phyloP scores from a whole-genome alignment of 2,797 vertebrate genomes.

The Phaenicophaeus curvirostris region DNA sequence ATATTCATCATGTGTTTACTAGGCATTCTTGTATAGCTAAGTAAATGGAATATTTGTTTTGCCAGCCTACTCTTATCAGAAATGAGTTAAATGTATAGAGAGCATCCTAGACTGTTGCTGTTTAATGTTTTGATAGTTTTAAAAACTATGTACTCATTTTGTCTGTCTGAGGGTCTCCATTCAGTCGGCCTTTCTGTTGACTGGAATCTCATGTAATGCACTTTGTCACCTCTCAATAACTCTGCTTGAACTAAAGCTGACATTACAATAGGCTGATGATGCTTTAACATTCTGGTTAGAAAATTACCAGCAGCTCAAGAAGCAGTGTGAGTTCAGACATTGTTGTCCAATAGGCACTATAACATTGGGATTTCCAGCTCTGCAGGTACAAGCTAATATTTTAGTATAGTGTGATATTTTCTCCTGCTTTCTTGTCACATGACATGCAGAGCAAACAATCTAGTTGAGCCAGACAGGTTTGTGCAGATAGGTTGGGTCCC shows the following conservation, averaged over 20 bases:
- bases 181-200: background rate
- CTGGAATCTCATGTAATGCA: background rate
- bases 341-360: background rate
- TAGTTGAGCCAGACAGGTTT: background rate
- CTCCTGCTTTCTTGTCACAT: background rate
- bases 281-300: background rate
- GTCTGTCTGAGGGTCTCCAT: background rate
- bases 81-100: background rate
- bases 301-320: background rate
- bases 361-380: background rate
- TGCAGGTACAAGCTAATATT: background rate
- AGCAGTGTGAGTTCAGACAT: background rate
- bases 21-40: background rate
- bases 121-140: constrained; percentile 5
- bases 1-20: constrained; percentile 7
- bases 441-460: background rate
- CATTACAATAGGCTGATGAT: background rate
- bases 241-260: background rate
- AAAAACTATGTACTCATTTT: background rate
- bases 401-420: background rate
- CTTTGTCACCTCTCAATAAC: background rate
- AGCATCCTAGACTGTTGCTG: background rate
- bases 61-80: background rate
- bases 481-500: background rate
- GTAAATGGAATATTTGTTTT: constrained; percentile 37